These are phyloP conservation scores for Dendrocincla fuliginosa DNA, from an alignment of 2,797 vertebrate genomes.

Conservation along the genomic window DNA sequence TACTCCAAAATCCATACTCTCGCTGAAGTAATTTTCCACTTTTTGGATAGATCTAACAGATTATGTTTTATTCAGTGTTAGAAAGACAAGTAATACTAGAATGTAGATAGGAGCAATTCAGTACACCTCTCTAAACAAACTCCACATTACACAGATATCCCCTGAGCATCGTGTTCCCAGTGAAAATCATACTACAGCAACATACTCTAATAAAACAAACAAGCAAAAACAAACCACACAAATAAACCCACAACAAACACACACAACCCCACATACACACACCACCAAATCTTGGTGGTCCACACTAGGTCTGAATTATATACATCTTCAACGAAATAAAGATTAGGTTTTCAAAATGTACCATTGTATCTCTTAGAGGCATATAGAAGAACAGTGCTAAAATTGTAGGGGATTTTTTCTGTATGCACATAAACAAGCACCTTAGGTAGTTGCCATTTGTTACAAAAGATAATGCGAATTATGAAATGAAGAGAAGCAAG, in stretches of 20 bases:
- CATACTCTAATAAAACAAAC: not conserved
- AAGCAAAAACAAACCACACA: not conserved
- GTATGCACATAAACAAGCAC: not conserved
- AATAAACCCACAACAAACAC: not conserved
- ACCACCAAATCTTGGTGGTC: not conserved
- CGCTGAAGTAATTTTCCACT: not conserved
- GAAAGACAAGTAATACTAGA: not conserved
- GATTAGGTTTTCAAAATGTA: not conserved
- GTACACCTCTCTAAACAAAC: not conserved
- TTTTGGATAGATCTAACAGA: not conserved
- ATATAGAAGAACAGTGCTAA: not conserved
- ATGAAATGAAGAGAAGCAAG: not conserved
- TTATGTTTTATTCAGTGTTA: not conserved
- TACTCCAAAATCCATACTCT: not conserved
- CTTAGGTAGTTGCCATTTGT: not conserved
- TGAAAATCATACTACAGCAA: not conserved
- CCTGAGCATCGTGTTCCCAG: too few relatives aligned
- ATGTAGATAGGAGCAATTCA: not conserved
- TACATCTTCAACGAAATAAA: not conserved
- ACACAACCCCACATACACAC: not conserved
- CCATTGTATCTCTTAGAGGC: not conserved
- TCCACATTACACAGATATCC: not conserved
- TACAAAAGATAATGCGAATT: not conserved
- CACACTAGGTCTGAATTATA: too few relatives aligned
- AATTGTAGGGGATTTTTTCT: not conserved